Conservation (phyloP, 23 tunicate species). For the Diplosoma virens region DNA sequence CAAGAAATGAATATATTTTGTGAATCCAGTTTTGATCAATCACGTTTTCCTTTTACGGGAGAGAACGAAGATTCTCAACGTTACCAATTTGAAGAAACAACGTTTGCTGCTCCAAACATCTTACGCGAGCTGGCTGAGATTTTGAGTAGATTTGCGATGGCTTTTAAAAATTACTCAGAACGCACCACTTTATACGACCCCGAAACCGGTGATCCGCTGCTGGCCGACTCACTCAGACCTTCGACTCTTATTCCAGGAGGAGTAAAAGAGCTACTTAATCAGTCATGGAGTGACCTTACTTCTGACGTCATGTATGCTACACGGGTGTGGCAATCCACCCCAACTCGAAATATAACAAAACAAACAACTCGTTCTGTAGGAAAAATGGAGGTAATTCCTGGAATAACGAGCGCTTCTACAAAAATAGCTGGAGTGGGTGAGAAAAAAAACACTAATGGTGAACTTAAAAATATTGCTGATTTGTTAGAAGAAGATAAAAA, state of each 20-base stretch:
- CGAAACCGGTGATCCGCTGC: conserved; percentile 39
- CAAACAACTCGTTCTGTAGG: conserved; percentile 46
- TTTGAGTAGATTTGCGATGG: conserved; percentile 30
- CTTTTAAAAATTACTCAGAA: conserved; percentile 55
- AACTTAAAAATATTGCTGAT: conserved; percentile 69
- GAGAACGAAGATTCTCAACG: conserved; percentile 85
- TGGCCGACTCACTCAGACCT: conserved; percentile 32
- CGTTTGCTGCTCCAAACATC: conserved; percentile 91
- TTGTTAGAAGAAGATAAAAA: conserved; percentile 51
- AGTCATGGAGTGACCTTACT: conserved; percentile 67
- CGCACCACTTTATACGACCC: conserved; percentile 53
- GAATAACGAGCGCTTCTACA: conserved; percentile 2
- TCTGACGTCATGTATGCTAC: conserved; percentile 57
- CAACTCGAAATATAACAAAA: conserved; percentile 50
- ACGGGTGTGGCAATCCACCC: conserved; percentile 77
- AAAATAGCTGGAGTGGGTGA: conserved; percentile 1
- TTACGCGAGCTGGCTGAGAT: conserved; percentile 77
- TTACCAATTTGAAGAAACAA: conserved; percentile 86
- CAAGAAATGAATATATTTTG: conserved; percentile 33
- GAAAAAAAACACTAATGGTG: conserved; percentile 2
- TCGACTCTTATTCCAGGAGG: conserved; percentile 55
- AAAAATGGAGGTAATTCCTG: conserved; percentile 7
- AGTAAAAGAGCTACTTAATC: conserved; percentile 51
- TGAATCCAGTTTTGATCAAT: conserved; percentile 46
- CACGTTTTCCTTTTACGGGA: conserved; percentile 43